Percentiles rank a stretch among this genome's conserved stretches.
phyloP scores from a whole-genome alignment of 2,113 vertebrate genomes.

The Zapornia atra region DNA sequence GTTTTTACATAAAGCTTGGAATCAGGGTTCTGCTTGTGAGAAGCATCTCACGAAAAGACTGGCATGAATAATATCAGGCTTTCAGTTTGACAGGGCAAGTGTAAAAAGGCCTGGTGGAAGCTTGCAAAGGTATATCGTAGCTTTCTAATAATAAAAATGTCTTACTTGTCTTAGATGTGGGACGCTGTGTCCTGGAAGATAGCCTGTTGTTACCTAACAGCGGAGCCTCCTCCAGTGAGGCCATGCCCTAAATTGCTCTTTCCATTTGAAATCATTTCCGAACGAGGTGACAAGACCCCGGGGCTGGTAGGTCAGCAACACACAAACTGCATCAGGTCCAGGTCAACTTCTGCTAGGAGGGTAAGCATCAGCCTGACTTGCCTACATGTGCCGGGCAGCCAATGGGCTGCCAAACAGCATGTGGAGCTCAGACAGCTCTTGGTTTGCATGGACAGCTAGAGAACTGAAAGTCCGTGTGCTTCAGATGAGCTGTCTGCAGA shows the following conservation, averaged over 20 bases:
- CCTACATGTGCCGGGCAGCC: rapidly evolving
- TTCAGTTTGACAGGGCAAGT: neutral
- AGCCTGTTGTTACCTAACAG: neutral
- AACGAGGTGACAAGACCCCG: neutral
- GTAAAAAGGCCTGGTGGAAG: neutral
- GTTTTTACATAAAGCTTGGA: neutral
- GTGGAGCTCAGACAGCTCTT: neutral
- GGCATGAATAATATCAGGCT: neutral
- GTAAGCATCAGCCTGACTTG: neutral
- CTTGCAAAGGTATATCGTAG: neutral
- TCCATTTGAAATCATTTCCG: neutral
- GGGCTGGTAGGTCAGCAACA: neutral
- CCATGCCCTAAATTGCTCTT: neutral
- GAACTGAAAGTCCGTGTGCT: neutral
- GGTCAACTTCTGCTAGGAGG: neutral
- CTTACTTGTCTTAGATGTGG: neutral
- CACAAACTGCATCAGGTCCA: neutral
- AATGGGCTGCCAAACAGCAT: neutral
- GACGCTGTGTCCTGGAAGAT: neutral
- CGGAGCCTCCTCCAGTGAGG: neutral
- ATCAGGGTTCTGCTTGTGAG: neutral
- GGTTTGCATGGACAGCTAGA: neutral
- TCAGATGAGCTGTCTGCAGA: neutral
- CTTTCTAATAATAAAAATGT: constrained; percentile 32
- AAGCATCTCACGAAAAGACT: neutral